Evolutionary conservation across 2,888 invertebrate species (phyloP).

Genomic region (Limnephilus marmoratus): DNA sequence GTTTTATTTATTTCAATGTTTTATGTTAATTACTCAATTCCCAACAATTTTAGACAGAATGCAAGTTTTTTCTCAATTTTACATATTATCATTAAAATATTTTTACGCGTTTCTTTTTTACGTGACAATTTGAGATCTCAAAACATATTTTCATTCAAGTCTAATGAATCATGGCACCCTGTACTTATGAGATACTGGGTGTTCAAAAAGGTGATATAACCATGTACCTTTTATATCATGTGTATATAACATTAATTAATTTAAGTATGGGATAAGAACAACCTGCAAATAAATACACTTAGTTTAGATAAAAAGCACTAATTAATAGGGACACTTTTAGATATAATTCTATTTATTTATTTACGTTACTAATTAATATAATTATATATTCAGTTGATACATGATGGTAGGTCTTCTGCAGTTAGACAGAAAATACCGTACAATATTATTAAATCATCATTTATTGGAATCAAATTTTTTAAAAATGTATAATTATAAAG

Average conservation of each 20-base stretch:
- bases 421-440: not conserved
- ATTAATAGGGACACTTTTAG: not conserved
- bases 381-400: not conserved
- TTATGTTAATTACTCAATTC: not conserved
- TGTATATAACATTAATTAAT: conserved; percentile 46
- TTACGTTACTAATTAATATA: not conserved
- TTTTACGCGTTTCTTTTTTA: conserved; percentile 21
- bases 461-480: not conserved
- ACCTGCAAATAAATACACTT: conserved; percentile 8
- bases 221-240: conserved; percentile 56
- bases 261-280: conserved; percentile 2
- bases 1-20: not conserved
- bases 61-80: conserved; percentile 3
- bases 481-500: not conserved
- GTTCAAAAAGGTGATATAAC: conserved; percentile 56
- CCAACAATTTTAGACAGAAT: not conserved
- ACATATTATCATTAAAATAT: conserved; percentile 10
- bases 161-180: conserved; percentile 46
- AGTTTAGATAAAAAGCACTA: not conserved
- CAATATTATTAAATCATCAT: not conserved
- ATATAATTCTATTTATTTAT: not conserved
- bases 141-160: conserved; percentile 52
- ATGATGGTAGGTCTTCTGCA: not conserved
- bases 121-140: conserved; percentile 59
- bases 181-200: conserved; percentile 6